Base-by-base conservation (phyloP, 1,140 invertebrate genomes). In the Drosophila ficusphila region DNA sequence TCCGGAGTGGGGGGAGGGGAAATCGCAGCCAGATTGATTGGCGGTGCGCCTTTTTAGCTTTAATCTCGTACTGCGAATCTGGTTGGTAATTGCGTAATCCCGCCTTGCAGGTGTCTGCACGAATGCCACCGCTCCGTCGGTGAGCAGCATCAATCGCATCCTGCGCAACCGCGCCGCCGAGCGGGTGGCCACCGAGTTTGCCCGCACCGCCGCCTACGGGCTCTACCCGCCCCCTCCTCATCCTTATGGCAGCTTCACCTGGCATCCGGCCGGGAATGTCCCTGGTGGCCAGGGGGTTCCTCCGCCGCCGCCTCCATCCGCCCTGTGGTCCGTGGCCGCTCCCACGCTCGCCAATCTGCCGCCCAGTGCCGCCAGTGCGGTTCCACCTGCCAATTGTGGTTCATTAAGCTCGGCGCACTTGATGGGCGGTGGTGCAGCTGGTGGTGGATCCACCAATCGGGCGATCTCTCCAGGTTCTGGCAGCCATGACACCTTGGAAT, bases 91-190 rank as follows among this genome's bases (percentile, higher is more conserved):
- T 85, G 49, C 44, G 34, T 47, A 41, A 42, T 60, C 36, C 52
- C 39, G 18, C 27, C 62, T 62, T 62, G 72, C 86, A 91, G 90
- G 89, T 68, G 97, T 98, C 12, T 98, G 97, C 90, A 98, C 97
- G 29, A 98, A 98, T 90, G 95, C 96, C 68, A 97, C 95, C 73
- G 97, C 94, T 21, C 97, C 97, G 0, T 98, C 97, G 39, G 97
- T 98, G 0, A 97, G 96, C 74, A 97, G 96, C 71, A 98, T 98
- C 86, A 98, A 98, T 92, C 94, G 97, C 73, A 98, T 98, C 76
- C 92, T 98, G 42, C 92, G 97, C 58, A 98, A 98, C 90, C 93
- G 97, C 12, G 97, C 97, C 0, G 97, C 97, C 0, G 97, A 98
- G 90, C 92, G 97, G 36, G 97, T 97, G 0, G 97, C 97, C 0